phyloP scores from a whole-genome alignment of 2,888 invertebrate species.

The Pardosa pseudoannulata region DNA sequence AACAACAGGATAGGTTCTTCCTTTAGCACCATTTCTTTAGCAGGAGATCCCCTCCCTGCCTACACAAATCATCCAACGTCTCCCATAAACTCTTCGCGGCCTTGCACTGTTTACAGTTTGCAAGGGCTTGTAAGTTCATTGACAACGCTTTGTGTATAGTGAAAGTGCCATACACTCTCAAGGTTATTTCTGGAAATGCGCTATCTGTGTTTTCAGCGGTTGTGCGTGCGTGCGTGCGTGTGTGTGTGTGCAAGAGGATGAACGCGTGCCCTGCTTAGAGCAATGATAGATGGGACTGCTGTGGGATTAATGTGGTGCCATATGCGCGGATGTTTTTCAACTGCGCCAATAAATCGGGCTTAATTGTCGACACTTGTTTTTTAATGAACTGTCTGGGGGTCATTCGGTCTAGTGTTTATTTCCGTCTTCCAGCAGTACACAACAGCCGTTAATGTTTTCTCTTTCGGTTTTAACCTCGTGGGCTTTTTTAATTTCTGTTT shows the following conservation, averaged over 20 bases:
- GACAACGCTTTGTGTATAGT: conserved; percentile 7
- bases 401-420: no score
- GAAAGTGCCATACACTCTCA: not conserved
- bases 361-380: not conserved
- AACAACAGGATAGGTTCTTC: no score
- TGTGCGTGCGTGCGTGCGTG: no score
- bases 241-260: no score
- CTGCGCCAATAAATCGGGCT: not conserved
- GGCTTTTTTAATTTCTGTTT: no score
- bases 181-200: not conserved
- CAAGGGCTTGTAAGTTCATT: not conserved
- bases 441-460: no score
- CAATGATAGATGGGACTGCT: not conserved
- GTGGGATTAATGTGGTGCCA: conserved; percentile 1
- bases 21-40: no score
- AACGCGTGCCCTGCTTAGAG: not conserved
- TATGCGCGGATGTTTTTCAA: not conserved
- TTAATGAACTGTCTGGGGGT: not conserved
- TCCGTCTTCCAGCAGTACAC: no score
- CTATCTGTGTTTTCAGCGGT: not conserved
- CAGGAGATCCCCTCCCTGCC: no score
- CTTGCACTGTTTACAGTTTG: conserved; percentile 1
- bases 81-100: conserved; percentile 5
- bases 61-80: not conserved
- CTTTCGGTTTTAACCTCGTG: no score